Base-by-base conservation (phyloP, 2,113 vertebrate genomes). In the Buteo buteo region DNA sequence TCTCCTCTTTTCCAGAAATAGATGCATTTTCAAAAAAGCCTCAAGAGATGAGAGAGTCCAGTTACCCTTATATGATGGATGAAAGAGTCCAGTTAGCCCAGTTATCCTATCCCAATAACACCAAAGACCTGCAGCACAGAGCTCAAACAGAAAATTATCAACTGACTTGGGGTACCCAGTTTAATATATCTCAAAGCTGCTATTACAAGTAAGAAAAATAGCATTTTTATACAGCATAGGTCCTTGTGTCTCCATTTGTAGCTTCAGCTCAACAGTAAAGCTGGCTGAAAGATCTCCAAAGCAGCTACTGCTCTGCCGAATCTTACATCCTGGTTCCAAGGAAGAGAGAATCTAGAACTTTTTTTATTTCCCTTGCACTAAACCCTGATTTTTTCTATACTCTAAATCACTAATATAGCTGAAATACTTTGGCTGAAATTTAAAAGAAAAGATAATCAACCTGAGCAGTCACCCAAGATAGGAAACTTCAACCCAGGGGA, bases 381-480 rank as follows among this genome's bases (percentile, higher is more conserved):
- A 50, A 8, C 0, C 1, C 4, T 5, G 0, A 20, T 40, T 54
- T 18, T 74, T 36, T 14, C 38, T 52, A 44, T 17, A 31, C 10
- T 47, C 12, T 21, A 49, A 72, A n/a, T 57, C 4, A 44, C 16
- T 44, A n/a, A 61, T 79, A 73, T 24, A 44, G 3, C 4, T 32
- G 5, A 66, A 91, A 42, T 86, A 70, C 52, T 71, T 86, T 86
- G 25, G 3, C 34, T 91, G 61, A 73, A 70, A 88, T 70, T 58
- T n/a, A 17, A 58, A 89, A 73, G 20, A 61, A 83, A 78, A 81
- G 10, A 7, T 29, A 40, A 38, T 80, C 32, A 80, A 45, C 6
- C 15, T 40, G 4, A 88, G 13, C 7, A 62, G 16, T 38, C 29
- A 88, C 32, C 24, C 4, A 80, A 14, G 6, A 52, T 11, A 50